Base-by-base conservation (phyloP, 2,113 vertebrate species). In the Rhodinocichla rosea region DNA sequence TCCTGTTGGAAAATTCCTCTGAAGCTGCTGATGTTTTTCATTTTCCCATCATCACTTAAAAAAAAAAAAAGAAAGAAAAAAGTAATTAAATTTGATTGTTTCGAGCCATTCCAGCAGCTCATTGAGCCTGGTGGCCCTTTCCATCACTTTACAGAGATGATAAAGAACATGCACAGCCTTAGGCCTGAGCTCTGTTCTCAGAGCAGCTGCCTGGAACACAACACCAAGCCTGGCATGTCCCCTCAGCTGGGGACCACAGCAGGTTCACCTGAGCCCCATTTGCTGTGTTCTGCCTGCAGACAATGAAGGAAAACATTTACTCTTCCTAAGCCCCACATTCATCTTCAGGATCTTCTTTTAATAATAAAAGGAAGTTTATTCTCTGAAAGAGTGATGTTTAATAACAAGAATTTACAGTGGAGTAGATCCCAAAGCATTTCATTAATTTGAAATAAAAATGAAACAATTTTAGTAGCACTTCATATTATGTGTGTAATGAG, bases 201-300 rank as follows among this genome's bases (percentile, higher is more conserved):
- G 35, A 21, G 39, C 45, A 63, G 89, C 47, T 68, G 40, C 44
- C 16, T 20, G 7, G 45, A 57, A 74, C 60, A 22, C 45, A 44
- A 2, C 8, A 9, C 6, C n/a, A 26, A 67, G 7, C 3, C 15
- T 10, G 8, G 15, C 5, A 50, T 24, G 63, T 15, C n/a, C n/a
- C 67, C 28, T 52, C 6, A 33, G 18, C 10, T 5, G 16, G 35
- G 15, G 23, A 47, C 23, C 1, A 1, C 0, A 60, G 6, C 0
- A 1, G 30, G 2, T 33, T 11, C 68, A 77, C 60, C 73, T 49
- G 45, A 69, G 68, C 26, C 4, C 0, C 0, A 18, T 39, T 24
- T 47, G 35, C 57, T 69, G 18, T 1, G 3, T 14, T 75, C 35
- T 5, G 2, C 37, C 67, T 11, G 8, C 40, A 74, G 30, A 22